Base-by-base conservation (phyloP, 2,113 vertebrate species). In the Heterotis niloticus region DNA sequence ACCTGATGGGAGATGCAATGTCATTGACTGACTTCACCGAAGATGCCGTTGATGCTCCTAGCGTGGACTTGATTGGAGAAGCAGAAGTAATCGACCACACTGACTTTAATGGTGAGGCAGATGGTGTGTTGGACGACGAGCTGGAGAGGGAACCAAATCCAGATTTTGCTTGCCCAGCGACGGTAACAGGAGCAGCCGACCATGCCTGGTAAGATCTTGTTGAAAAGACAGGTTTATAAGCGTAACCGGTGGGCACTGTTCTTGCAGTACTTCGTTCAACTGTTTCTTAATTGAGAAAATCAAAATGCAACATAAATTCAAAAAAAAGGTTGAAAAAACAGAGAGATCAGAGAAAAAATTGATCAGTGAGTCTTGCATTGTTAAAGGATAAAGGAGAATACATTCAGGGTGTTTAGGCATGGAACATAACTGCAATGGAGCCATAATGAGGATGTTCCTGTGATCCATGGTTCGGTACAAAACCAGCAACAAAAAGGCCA, bases 221-320 rank as follows among this genome's bases (percentile, higher is more conserved):
- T 95, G 96, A 92, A 98, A 99, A 96, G 94, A 98, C 93, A 93
- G 97, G 94, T 96, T 99, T 99, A 96, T 98, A 96, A 94, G 96
- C 93, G 89, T 96, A 95, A 96, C 96, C 96, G 93, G 94, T 91
- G 91, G 98, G 96, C 92, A 98, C 91, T 93, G 96, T 93, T 98
- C 96, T 98, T 94, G 96, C 88, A 92, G 96, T 84, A 92, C 95
- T 96, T 94, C 97, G 95, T 92, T 99, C 98, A 92, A 97, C 95
- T 92, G 96, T 95, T 98, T 98, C 97, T 99, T 98, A 95, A 95
- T 94, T 93, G 90, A 89, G 88, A 90, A 90, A 97, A 96, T 91
- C 90, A 96, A 94, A 92, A 94, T 91, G 88, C 92, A 94, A 96
- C 94, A 91, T 86, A 95, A 97, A 93, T 93, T 84, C 83, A 89